A percentile compares a stretch with the other conserved stretches of the same genome.
phyloP scores from a whole-genome alignment of 1,140 invertebrate species.

The Cryptotermes secundus region DNA sequence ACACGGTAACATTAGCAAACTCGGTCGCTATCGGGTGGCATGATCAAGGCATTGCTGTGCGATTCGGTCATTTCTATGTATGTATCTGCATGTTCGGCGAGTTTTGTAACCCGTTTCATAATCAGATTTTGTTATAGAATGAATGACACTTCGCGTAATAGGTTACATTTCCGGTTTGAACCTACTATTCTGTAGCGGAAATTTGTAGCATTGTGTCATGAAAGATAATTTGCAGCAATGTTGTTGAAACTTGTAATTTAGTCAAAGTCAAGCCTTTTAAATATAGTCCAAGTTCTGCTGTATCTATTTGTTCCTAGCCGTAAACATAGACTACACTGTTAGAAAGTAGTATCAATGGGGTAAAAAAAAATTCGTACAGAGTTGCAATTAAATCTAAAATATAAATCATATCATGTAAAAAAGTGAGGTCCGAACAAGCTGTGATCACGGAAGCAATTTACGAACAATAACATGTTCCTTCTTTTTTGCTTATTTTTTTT shows the following conservation, averaged over 20 bases:
- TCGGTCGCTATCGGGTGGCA: too few species aligned
- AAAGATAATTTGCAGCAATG: neutral
- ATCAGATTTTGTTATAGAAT: neutral
- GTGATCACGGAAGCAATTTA: neutral
- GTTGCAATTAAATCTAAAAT: slow-evolving; percentile 21
- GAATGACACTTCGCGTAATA: neutral
- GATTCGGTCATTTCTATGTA: too few species aligned
- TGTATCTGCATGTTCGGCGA: neutral
- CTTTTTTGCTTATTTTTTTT: neutral
- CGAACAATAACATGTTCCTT: neutral
- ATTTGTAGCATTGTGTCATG: neutral
- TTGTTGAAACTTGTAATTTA: neutral
- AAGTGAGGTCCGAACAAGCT: neutral
- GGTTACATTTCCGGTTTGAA: neutral
- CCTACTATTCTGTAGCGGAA: neutral
- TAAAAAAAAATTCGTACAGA: neutral
- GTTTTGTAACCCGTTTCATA: neutral
- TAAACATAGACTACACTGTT: neutral
- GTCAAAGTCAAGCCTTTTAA: too few species aligned
- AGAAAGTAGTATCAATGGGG: neutral
- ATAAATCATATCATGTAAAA: neutral
- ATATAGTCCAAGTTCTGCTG: neutral
- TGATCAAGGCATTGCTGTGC: too few species aligned
- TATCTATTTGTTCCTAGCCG: neutral
- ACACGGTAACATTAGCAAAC: too few species aligned